These are phyloP conservation scores for Momotus momota DNA, from an alignment of 2,797 vertebrate genomes.

Conservation along the genomic window DNA sequence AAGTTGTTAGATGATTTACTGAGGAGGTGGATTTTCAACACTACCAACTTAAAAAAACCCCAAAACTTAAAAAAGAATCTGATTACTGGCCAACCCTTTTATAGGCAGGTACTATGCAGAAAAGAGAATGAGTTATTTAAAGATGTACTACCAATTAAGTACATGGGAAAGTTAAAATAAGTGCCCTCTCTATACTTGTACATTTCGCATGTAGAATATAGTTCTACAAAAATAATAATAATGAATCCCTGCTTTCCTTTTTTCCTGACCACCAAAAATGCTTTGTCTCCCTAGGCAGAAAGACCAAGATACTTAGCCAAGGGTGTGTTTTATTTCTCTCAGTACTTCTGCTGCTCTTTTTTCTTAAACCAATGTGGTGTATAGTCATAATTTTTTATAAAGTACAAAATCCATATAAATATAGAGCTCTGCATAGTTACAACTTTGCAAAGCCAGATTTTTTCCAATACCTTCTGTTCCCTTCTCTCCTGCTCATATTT, in stretches of 20 bases:
- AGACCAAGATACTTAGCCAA: constrained; percentile 23
- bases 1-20: neutral
- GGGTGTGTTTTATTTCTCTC: constrained; percentile 63
- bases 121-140: neutral
- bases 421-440: neutral
- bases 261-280: constrained; percentile 43
- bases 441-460: neutral
- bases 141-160: neutral
- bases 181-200: constrained; percentile 10
- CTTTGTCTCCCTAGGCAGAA: neutral
- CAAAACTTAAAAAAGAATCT: neutral
- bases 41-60: neutral
- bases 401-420: neutral
- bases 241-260: constrained; percentile 39
- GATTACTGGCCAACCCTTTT: neutral
- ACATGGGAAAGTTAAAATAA: constrained; percentile 45
- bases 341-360: constrained; percentile 34
- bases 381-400: constrained; percentile 22
- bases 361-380: constrained; percentile 16
- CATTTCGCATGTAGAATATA: constrained; percentile 16
- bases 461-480: constrained; percentile 2
- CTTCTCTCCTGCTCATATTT: neutral
- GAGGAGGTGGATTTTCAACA: neutral
- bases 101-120: neutral
- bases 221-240: constrained; percentile 51